phyloP scores from a whole-genome alignment of 2,113 vertebrate species.

The Otus sunia region DNA sequence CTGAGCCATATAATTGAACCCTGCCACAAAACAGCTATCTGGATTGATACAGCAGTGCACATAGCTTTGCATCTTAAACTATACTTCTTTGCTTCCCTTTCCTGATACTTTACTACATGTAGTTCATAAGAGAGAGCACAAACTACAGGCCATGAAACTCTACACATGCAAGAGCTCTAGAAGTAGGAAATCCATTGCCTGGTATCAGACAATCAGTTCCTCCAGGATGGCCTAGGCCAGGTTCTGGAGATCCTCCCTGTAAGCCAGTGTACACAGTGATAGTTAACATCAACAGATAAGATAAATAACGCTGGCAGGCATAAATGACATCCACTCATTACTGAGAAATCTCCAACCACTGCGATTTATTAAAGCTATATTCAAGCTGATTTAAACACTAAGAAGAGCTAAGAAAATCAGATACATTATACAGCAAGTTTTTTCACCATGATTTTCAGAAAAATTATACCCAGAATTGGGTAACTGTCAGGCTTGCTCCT shows the following conservation, averaged over 20 bases:
- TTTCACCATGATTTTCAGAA: background rate
- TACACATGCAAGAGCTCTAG: background rate
- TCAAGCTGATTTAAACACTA: background rate
- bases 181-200: background rate
- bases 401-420: background rate
- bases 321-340: background rate
- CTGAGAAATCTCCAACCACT: background rate
- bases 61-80: background rate
- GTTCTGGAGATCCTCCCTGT: background rate
- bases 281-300: background rate
- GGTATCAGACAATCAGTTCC: background rate
- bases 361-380: background rate
- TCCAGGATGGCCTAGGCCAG: background rate
- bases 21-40: background rate
- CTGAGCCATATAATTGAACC: fast-evolving
- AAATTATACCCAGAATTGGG: background rate
- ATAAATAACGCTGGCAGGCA: background rate
- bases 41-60: fast-evolving
- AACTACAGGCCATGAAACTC: background rate
- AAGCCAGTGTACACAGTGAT: background rate
- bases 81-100: background rate
- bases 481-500: background rate
- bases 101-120: background rate
- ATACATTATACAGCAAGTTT: background rate
- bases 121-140: background rate